Conservation (phyloP, 2,888 invertebrate species). For the Onchidella celtica region DNA sequence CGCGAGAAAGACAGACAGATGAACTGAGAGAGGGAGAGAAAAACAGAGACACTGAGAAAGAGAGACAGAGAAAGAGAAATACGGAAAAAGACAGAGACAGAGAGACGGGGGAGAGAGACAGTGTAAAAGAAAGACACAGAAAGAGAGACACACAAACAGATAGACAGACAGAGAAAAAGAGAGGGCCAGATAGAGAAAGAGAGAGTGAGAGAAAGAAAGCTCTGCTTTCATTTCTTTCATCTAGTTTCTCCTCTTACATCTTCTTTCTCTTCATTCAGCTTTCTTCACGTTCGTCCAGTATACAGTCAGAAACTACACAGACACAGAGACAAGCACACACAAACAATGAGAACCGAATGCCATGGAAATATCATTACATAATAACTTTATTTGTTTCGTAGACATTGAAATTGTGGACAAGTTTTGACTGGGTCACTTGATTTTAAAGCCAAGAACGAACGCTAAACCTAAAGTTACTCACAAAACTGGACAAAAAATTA, state of each 20-base stretch:
- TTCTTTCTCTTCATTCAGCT: no score
- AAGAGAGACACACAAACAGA: background rate
- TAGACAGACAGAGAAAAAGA: background rate
- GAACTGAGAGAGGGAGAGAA: background rate
- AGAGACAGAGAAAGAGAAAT: background rate
- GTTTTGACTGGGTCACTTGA: no score
- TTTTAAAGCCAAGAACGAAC: constrained; percentile 6
- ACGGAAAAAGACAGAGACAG: background rate
- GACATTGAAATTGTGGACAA: no score
- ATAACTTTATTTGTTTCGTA: constrained; percentile 7
- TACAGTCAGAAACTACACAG: constrained; percentile 4
- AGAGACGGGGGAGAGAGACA: no score
- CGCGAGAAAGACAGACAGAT: no score
- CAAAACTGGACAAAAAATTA: no score
- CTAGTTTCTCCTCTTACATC: no score
- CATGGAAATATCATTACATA: background rate
- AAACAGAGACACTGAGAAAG: background rate
- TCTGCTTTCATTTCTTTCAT: no score
- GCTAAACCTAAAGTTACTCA: no score
- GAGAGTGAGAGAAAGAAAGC: no score
- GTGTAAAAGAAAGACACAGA: background rate
- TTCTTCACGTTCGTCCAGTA: no score
- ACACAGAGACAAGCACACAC: constrained; percentile 23
- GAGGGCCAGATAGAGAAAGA: constrained; percentile 10
- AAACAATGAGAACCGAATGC: background rate